Base-by-base conservation (phyloP, 2,113 vertebrate genomes). In the Tachysurus vachellii region DNA sequence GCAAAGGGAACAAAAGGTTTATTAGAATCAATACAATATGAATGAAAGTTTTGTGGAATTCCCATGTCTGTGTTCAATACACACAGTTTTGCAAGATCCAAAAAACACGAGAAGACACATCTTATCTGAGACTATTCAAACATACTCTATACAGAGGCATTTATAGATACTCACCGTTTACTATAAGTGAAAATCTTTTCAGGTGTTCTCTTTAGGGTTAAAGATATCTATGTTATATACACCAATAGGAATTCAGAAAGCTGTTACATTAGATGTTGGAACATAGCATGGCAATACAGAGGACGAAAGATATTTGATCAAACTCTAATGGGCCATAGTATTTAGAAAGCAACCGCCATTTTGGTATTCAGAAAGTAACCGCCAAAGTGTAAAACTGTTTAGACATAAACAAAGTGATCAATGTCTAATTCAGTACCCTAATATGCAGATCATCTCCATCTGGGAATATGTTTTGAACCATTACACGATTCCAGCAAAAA, bases 1-100 rank as follows among this genome's bases (percentile, higher is more conserved):
- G 89, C 80, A 86, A 62, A 53, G 54, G 36, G 75, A 73, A 80
- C 42, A 53, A 36, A 73, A 75, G 47, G 84, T 76, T 26, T 68
- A 44, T 31, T 75, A 68, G 36, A 59, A 89, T 88, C 87, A 86
- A 86, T 90, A 56, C 89, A 92, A 91, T 84, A 85, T 87, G 88
- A 91, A 36, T 79, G 83, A 77, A 82, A 91, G 80, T 36, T 26
- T 53, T 70, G 79, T 44, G 86, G 53, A 54, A 62, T 42, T 80
- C 16, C 70, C 47, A 31, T 87, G 3, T 28, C 5, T 80, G 62
- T 61, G 84, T 56, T 80, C 0, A 71, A n/a, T 53, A 1, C 13
- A 21, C 10, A 26, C 71, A 36, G 12, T 42, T 28, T 28, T 42
- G 19, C 17, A 42, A 21, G 17, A 36, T 42, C 17, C 36, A 13